Evolutionary conservation across 1,140 invertebrate genomes (phyloP), one percentile per base, ranked within the genome.

Genomic region (Trachymyrmex septentrionalis): DNA sequence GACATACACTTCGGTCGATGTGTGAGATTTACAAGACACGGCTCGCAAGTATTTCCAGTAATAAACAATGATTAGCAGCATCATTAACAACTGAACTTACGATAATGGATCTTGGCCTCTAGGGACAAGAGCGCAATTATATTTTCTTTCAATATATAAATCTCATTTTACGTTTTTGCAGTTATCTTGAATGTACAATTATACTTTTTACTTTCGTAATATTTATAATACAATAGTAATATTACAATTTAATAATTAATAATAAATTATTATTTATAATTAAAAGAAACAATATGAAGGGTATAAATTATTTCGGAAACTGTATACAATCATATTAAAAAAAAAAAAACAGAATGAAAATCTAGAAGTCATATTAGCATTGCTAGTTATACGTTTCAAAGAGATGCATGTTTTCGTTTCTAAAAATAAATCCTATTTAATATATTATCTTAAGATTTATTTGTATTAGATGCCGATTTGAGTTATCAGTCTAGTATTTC

Each of bases 391-490:
- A 4, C 50, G 14, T 30, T 63, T 44, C 4, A 19, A 44, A 6
- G 19, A 30, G 12, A 0, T 19, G 12, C 7, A n/a, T 77, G 14
- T 24, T 76, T 61, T 44, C 3, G 3, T 61, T 16, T 64, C 14
- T 3, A 10, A 7, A 55, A 61, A 75, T 30, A 38, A 75, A 3
- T 63, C 4, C 64, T 14, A 48, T 19, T 3, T 48, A 9, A 0
- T 24, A n/a, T 10, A 38, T 77, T 6, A 30, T 80, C 21, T 66
- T 16, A 78, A 34, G 30, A 55, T 80, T 80, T 80, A 53, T 80
- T 80, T 55, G n/a, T n/a, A 3, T 9, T 34, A 14, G 27, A 38
- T 44, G 38, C 38, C 38, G 27, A 53, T 67, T 34, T 48, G 5
- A 80, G 9, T 53, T 67, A 80, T 67, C n/a, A 21, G 2, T 27